Conservation (phyloP, 1,140 invertebrate species). For the Elymnias hypermnestra region DNA sequence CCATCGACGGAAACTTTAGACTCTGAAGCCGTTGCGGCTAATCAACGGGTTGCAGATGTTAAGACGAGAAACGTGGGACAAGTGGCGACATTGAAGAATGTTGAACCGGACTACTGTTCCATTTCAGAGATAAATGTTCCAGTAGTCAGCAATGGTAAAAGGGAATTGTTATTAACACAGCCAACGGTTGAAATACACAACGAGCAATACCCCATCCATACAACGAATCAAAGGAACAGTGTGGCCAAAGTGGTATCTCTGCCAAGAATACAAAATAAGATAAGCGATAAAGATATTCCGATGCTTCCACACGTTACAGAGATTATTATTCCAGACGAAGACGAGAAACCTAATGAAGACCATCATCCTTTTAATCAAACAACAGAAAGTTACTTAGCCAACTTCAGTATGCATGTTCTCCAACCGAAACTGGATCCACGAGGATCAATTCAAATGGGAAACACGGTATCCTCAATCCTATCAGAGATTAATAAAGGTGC, state of each 20-base stretch:
- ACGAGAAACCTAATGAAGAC: conserved; percentile 65
- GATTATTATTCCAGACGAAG: conserved; percentile 79
- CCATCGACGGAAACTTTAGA: conserved; percentile 64
- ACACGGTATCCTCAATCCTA: conserved; percentile 78
- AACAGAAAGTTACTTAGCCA: conserved; percentile 54
- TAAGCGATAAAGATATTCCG: conserved; percentile 77
- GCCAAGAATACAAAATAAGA: conserved; percentile 68
- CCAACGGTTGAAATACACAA: conserved; percentile 73
- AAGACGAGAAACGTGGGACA: conserved; percentile 70
- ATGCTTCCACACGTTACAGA: conserved; percentile 79
- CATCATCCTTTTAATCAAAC: conserved; percentile 43
- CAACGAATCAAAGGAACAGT: conserved; percentile 51
- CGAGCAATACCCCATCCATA: conserved; percentile 64
- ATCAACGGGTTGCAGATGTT: conserved; percentile 79
- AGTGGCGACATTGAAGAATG: conserved; percentile 62
- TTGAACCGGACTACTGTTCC: conserved; percentile 80
- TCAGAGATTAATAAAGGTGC: conserved; percentile 77
- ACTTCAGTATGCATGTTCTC: conserved; percentile 57
- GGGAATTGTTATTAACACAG: conserved; percentile 71
- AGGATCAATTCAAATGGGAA: conserved; percentile 76
- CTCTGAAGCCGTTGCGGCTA: conserved; percentile 79
- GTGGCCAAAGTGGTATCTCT: conserved; percentile 68
- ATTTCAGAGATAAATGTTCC: conserved; percentile 81
- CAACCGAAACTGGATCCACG: conserved; percentile 69
- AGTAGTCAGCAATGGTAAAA: conserved; percentile 73